A percentile compares a stretch with the other conserved stretches of the same genome.
Conservation (phyloP, 2,888 invertebrate genomes). For the Operophtera brumata region DNA sequence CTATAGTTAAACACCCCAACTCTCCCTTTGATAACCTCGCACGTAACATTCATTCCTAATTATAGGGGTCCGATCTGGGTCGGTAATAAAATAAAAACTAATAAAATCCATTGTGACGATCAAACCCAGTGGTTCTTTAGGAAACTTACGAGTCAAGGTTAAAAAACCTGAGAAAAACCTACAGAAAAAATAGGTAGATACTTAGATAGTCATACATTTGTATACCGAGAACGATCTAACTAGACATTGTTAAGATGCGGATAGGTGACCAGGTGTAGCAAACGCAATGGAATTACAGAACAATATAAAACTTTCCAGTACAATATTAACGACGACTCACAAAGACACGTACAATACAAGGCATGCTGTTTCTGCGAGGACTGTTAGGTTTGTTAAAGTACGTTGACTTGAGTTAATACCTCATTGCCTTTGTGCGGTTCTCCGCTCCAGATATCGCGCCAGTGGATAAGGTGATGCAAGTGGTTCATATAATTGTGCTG, state of each 20-base stretch:
- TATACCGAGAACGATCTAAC: constrained; percentile 4
- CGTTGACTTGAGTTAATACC: constrained; percentile 49
- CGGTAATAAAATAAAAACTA: not conserved
- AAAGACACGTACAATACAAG: constrained; percentile 35
- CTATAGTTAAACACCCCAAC: not conserved
- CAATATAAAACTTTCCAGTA: constrained; percentile 30
- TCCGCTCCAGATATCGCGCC: constrained; percentile 75
- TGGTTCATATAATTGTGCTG: constrained; percentile 74
- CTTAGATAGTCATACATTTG: not conserved
- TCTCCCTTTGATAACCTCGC: not conserved
- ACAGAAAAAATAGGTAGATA: constrained; percentile 4
- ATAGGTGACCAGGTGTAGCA: not conserved
- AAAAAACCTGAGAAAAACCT: constrained; percentile 9
- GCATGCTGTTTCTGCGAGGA: constrained; percentile 37
- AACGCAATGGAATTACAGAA: constrained; percentile 16
- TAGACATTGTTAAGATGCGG: constrained; percentile 1
- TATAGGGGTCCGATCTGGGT: constrained; percentile 1
- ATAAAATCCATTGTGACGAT: constrained; percentile 6
- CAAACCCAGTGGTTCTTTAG: constrained; percentile 5
- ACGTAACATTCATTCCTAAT: not conserved
- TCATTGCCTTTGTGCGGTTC: constrained; percentile 71
- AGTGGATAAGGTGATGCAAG: constrained; percentile 72
- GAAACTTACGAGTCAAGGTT: constrained; percentile 15
- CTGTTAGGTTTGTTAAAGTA: constrained; percentile 31
- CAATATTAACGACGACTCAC: constrained; percentile 32